Evolutionary conservation across 2,797 vertebrate species (phyloP), one percentile per base, ranked within the genome.

Genomic region (Pangasius djambal): DNA sequence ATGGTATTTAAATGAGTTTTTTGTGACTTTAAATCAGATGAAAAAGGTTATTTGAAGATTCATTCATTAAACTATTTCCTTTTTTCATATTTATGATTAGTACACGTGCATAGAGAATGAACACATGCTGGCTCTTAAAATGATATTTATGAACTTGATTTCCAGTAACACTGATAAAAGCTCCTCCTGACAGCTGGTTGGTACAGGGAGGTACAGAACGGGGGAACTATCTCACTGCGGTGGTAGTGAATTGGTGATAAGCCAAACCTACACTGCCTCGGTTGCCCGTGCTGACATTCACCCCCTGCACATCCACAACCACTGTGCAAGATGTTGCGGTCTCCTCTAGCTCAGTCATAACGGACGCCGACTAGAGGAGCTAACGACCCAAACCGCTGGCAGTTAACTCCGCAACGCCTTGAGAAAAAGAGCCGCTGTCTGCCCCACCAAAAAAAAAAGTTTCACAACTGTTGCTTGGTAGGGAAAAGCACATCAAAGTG

Each of bases 301-400:
- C 90, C 79, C 89, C 50, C 31, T 88, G 63, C 67, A 85, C 78
- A 91, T 89, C 86, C 90, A 92, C 90, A 92, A 92, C 90, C 88
- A 87, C 91, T 90, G 75, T 6, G 90, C 91, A 93, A 93, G 91
- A 91, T 90, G 91, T 91, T 93, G 92, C 77, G 93, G 93, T 94
- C 85, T 85, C 78, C 74, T 83, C 85, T 22, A 83, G 88, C 88
- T 72, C 86, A 84, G 79, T 75, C 87, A 75, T 90, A 93, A 91
- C 90, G 91, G 87, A 87, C 88, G 55, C 34, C 63, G 65, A 85
- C 89, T 78, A 91, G 87, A 88, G 85, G 82, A 86, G 85, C 89
- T 86, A 93, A 92, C 93, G 91, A 91, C 88, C 89, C 89, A 91
- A 90, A 93, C 93, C 93, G 75, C 93, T 92, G 92, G 89, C 93